Evolutionary conservation across 2,888 invertebrate species (phyloP).

Genomic region (Sicus ferrugineus): DNA sequence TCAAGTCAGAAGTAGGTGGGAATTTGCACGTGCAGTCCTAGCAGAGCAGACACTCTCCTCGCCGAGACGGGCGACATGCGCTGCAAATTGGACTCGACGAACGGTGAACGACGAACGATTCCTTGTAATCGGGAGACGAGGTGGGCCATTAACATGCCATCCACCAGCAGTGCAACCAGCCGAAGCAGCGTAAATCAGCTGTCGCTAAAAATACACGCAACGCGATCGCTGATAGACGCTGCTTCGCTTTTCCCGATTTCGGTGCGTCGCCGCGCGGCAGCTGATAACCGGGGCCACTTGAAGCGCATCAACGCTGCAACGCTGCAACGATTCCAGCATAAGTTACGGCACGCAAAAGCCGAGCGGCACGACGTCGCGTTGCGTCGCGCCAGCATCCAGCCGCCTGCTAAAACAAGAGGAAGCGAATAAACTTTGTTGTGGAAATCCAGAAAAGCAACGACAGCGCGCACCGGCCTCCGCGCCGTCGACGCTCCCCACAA

Average conservation of each 20-base stretch:
- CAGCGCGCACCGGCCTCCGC: neutral
- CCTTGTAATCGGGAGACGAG: too few species aligned
- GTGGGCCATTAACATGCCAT: neutral
- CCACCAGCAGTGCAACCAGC: neutral
- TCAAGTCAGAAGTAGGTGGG: neutral
- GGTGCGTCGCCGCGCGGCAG: neutral
- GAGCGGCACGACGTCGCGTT: too few species aligned
- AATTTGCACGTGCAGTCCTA: neutral
- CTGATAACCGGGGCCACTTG: neutral
- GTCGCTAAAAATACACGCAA: neutral
- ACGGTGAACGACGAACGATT: too few species aligned
- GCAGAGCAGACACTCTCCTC: neutral
- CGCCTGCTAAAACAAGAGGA: neutral
- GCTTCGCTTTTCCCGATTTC: neutral
- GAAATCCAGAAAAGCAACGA: constrained; percentile 8
- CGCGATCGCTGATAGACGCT: constrained; percentile 1
- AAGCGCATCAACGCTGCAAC: neutral
- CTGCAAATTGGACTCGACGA: too few species aligned
- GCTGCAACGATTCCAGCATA: constrained; percentile 2
- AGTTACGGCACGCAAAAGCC: neutral
- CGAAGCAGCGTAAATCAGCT: neutral
- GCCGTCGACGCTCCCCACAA: neutral
- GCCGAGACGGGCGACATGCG: too few species aligned
- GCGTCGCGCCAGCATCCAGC: too few species aligned
- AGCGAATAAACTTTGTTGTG: constrained; percentile 11